Conservation (phyloP, 2,888 invertebrate genomes). For the Hoplodrina blanda region DNA sequence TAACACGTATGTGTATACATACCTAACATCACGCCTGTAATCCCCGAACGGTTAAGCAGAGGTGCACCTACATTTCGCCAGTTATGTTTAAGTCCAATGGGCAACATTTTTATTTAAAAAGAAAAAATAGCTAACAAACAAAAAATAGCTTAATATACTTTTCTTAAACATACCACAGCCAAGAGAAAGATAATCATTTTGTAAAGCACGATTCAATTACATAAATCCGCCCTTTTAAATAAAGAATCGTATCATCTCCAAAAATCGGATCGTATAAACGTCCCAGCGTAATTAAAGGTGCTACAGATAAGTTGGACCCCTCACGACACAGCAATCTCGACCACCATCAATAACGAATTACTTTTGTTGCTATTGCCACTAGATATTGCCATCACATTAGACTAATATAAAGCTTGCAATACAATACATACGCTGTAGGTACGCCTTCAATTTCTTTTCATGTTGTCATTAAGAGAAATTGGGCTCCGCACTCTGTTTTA, state of each 20-base stretch:
- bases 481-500: conserved; percentile 9
- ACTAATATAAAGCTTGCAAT: conserved; percentile 42
- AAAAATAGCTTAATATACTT: too few species aligned
- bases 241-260: conserved; percentile 28
- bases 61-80: too few species aligned
- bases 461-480: conserved; percentile 62
- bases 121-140: too few species aligned
- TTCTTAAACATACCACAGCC: background rate
- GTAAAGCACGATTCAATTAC: conserved; percentile 20
- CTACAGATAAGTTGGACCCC: conserved; percentile 81
- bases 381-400: conserved; percentile 52
- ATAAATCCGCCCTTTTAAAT: background rate
- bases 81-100: too few species aligned
- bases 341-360: conserved; percentile 87
- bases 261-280: conserved; percentile 77
- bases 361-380: conserved; percentile 80
- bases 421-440: conserved; percentile 55
- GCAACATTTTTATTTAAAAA: too few species aligned
- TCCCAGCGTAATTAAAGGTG: conserved; percentile 79
- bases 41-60: too few species aligned
- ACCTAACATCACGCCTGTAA: too few species aligned
- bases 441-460: conserved; percentile 67
- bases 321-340: conserved; percentile 77
- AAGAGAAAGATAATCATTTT: background rate
- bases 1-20: too few species aligned